phyloP scores from a whole-genome alignment of 1,140 invertebrate genomes.

The Listronotus bonariensis region DNA sequence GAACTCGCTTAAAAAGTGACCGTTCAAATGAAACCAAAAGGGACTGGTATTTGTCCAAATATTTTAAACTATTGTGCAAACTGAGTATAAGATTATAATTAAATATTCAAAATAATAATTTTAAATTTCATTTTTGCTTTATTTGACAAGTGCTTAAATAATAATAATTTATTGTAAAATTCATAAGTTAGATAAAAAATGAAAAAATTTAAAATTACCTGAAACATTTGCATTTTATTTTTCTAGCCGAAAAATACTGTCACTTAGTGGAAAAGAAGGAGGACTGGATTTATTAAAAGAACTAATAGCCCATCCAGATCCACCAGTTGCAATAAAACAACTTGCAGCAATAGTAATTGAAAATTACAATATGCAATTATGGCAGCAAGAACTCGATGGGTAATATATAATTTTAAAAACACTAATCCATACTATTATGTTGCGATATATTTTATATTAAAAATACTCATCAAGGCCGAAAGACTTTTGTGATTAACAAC shows the following conservation, averaged over 20 bases:
- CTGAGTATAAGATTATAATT: too few species aligned
- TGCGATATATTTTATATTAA: constrained; percentile 9
- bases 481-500: constrained; percentile 9
- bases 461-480: constrained; percentile 27
- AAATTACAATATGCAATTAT: constrained; percentile 59
- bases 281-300: constrained; percentile 76
- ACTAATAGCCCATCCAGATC: constrained; percentile 65
- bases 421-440: background rate
- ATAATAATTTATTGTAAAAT: too few species aligned
- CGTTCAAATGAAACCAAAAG: too few species aligned
- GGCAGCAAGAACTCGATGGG: constrained; percentile 36
- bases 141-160: too few species aligned
- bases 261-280: constrained; percentile 82
- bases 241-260: constrained; percentile 86
- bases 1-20: too few species aligned
- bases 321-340: constrained; percentile 68
- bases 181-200: too few species aligned
- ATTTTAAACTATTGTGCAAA: too few species aligned
- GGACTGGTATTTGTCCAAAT: too few species aligned
- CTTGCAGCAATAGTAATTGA: constrained; percentile 69
- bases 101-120: too few species aligned
- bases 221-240: constrained; percentile 44
- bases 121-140: too few species aligned
- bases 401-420: constrained; percentile 15
- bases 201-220: too few species aligned